These are phyloP conservation scores for Vandiemenella viatica DNA, from an alignment of 2,888 invertebrate genomes.

Conservation along the genomic window DNA sequence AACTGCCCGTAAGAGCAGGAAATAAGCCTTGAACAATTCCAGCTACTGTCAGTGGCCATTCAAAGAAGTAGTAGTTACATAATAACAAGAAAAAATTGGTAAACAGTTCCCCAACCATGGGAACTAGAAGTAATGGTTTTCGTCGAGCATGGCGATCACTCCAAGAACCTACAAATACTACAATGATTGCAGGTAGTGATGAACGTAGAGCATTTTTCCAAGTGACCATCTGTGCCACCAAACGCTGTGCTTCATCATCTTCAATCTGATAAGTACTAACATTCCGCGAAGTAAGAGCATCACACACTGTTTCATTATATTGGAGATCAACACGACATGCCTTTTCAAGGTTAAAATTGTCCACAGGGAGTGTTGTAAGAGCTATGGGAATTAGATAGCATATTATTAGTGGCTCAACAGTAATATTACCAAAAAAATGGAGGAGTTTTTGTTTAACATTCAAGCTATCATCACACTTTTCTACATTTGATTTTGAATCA, in stretches of 20 bases:
- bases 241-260: slow-evolving; percentile 48
- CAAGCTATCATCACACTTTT: no score
- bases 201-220: slow-evolving; percentile 79
- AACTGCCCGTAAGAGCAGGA: slow-evolving; percentile 67
- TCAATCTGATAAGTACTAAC: slow-evolving; percentile 47
- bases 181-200: slow-evolving; percentile 61
- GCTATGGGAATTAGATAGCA: slow-evolving; percentile 52
- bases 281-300: slow-evolving; percentile 56
- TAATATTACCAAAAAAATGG: slow-evolving; percentile 46
- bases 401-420: slow-evolving; percentile 60
- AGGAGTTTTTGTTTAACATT: slow-evolving; percentile 36
- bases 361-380: slow-evolving; percentile 57
- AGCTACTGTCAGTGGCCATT: slow-evolving; percentile 58
- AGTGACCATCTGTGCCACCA: slow-evolving; percentile 65
- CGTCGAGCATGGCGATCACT: slow-evolving; percentile 46
- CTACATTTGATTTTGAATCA: no score
- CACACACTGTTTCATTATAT: slow-evolving; percentile 56
- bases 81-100: slow-evolving; percentile 64
- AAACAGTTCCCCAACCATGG: slow-evolving; percentile 63
- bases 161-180: slow-evolving; percentile 68
- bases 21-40: slow-evolving; percentile 68
- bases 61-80: slow-evolving; percentile 64
- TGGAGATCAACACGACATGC: slow-evolving; percentile 69
- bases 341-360: slow-evolving; percentile 72
- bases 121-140: slow-evolving; percentile 69